Evolutionary conservation across 1,140 invertebrate species (phyloP), one percentile per base, ranked within the genome.

Genomic region (Theocolax elegans): DNA sequence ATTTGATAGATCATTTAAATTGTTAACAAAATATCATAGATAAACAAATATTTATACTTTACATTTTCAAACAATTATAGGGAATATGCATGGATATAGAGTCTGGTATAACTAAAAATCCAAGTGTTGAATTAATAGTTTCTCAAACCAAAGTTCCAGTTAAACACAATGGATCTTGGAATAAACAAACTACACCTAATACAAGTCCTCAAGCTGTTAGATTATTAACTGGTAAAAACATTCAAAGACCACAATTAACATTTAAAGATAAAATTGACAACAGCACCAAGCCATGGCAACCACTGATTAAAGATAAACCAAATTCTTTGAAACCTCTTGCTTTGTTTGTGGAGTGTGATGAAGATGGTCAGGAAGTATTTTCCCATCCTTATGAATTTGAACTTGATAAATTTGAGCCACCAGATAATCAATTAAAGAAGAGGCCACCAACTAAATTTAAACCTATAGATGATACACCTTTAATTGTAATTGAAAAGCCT

Each of bases 181-280:
- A 63, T 17, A 54, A 51, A 0, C 66, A 69, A 15, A 21, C 56
- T 19, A 8, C 27, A 44, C 40, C 68, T 40, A 42, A 21, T 1
- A 53, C 72, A 0, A 56, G 64, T n/a, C 63, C 35, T 31, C 74
- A 80, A 35, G 77, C 87, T 7, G 87, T 91, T 63, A 87, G 88
- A 72, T 87, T 95, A 27, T 84, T 95, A 21, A 89, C 91, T 12
- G 91, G 90, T 2, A 91, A 92, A 78, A 92, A 94, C 80, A 90
- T 95, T 67, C 87, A 91, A 42, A 89, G 94, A 70, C 95, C 96
- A 1, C 96, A 98, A 82, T 79, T 92, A 40, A 90, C 87, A 58
- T 98, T 98, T 76, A 92, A 92, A 79, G 92, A 95, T 73, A 91
- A 93, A 77, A 90, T 97, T 42, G 93, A 97, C 80, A 98, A 98